Evolutionary conservation across 2,888 invertebrate genomes (phyloP).

Genomic region (Himalopsyche anomala): DNA sequence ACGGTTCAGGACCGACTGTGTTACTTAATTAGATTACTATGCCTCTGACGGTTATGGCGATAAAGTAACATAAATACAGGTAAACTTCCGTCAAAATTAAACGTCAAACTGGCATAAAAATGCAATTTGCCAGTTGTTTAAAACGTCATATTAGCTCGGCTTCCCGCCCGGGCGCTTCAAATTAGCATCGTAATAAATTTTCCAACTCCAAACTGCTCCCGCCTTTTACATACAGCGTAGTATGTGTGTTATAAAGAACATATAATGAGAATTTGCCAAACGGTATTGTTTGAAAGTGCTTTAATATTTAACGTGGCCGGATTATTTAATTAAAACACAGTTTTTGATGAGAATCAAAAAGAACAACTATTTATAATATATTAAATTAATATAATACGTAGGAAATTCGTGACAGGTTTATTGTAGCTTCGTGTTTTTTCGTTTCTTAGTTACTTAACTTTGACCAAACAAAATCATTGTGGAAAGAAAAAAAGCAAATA

Average conservation of each 20-base stretch:
- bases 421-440: too few relatives aligned
- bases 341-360: not conserved
- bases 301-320: not conserved
- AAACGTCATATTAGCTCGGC: not conserved
- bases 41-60: too few relatives aligned
- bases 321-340: constrained; percentile 1
- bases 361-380: too few relatives aligned
- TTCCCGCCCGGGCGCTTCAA: constrained; percentile 19
- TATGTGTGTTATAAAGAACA: constrained; percentile 13
- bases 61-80: not conserved
- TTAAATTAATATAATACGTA: too few relatives aligned
- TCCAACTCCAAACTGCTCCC: not conserved
- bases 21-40: too few relatives aligned
- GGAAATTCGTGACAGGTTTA: too few relatives aligned
- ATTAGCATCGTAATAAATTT: constrained; percentile 45
- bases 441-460: too few relatives aligned
- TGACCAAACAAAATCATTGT: too few relatives aligned
- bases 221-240: not conserved
- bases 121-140: constrained; percentile 27
- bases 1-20: too few relatives aligned
- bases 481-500: too few relatives aligned
- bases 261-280: constrained; percentile 23
- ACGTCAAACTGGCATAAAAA: not conserved
- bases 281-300: constrained; percentile 1
- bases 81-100: not conserved